Conservation (phyloP, 2,797 vertebrate species). For the Falco rusticolus region DNA sequence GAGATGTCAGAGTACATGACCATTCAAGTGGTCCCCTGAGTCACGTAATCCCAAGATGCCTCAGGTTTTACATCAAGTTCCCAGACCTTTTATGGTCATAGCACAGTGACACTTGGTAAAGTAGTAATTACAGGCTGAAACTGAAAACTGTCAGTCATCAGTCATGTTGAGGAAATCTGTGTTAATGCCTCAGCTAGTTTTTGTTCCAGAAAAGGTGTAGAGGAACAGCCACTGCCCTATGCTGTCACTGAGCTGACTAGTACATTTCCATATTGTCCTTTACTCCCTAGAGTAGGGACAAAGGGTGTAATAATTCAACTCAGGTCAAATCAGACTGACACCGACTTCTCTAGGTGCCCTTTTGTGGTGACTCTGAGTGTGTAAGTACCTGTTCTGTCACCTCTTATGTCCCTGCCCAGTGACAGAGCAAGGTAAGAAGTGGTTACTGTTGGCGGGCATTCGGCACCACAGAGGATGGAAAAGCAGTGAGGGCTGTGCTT, state of each 20-base stretch:
- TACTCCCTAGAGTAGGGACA: neutral
- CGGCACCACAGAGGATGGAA: neutral
- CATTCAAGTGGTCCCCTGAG: neutral
- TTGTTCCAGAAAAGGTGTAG: neutral
- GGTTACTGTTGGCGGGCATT: neutral
- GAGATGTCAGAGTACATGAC: neutral
- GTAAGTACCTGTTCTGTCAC: neutral
- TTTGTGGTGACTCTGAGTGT: neutral
- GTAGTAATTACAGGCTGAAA: neutral
- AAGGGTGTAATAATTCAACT: neutral
- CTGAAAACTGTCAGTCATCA: neutral
- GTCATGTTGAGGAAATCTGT: neutral
- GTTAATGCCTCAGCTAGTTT: neutral
- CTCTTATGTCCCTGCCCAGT: neutral
- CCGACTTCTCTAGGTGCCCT: neutral
- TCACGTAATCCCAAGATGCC: neutral
- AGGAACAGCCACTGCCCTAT: neutral
- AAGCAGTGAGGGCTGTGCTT: neutral
- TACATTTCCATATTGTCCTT: neutral
- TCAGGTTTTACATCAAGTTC: neutral
- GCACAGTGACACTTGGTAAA: neutral
- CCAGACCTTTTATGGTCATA: neutral
- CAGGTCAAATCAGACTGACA: neutral
- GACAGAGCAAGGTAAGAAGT: neutral
- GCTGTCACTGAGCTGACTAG: neutral